Evolutionary conservation across 1,140 invertebrate species (phyloP), one percentile per base, ranked within the genome.

Genomic region (Pseudomyrmex dendroicus): DNA sequence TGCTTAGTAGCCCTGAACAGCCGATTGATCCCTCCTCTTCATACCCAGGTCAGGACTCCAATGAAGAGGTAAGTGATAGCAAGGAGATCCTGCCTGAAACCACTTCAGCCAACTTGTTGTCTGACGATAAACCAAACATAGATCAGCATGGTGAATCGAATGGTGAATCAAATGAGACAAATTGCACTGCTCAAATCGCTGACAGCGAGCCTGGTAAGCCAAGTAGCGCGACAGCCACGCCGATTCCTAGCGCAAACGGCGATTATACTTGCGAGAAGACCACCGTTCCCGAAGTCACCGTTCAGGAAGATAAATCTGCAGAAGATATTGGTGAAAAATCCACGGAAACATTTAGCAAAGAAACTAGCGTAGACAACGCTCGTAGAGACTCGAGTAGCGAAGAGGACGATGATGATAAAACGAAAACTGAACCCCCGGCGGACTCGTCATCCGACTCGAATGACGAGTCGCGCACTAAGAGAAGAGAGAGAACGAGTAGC

Each of bases 81-180:
- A 94, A 94, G 94, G 93, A 94, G 91, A 91, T 91, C 92, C 93
- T 91, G 92, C 90, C 93, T 87, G 92, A 93, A 92, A 92, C 90
- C 91, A 92, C 93, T 89, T 92, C 93, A 90, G 93, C 92, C 92
- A 91, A 94, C 91, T 93, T 89, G 93, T 93, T 89, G 93, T 94
- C 93, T 94, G 94, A 94, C 91, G 93, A 89, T 93, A 94, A 94
- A 93, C 91, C 89, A 94, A 92, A 94, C 93, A 92, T 93, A 94
- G 94, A 94, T 94, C 91, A 86, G 89, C 92, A 91, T 89, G 91
- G 87, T 88, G 93, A 93, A 88, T 88, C 84, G 84, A 91, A 89
- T 88, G 90, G 87, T 88, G 93, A 93, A 88, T 88, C 84, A 85
- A 91, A 89, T 88, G 90, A 91, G 89, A 89, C 86, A 89, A 91